Base-by-base conservation (phyloP, 2,797 vertebrate species). In the Jordanella pulchra region DNA sequence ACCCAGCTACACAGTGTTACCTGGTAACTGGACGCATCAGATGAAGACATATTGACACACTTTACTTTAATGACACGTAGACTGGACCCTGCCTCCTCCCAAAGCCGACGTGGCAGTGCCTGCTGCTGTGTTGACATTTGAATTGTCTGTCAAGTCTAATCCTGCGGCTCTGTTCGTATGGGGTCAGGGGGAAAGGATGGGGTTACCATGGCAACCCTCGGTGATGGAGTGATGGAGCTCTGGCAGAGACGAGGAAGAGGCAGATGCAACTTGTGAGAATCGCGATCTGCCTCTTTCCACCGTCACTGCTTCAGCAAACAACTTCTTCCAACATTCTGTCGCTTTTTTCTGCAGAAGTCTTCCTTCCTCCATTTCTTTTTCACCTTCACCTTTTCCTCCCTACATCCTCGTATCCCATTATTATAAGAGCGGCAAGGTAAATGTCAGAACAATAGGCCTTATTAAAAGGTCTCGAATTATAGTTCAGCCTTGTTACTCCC, bases 61-160 rank as follows among this genome's bases (percentile, higher is more conserved):
- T 80, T 77, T 55, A 77, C 66, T 45, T 80, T 65, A 10, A 64
- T 60, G 53, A 44, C 69, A 75, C 67, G 71, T 78, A 78, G 87
- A 77, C 74, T 77, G 83, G 73, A 84, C 70, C 82, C 73, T 23
- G 64, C 65, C 72, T 72, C 76, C 64, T 72, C 74, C 72, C 75
- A 55, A 78, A 83, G 76, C 70, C 78, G 90, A 93, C 89, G 92
- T 94, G 94, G 92, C 93, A 89, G 78, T 13, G 80, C 85, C 85
- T 89, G 79, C 82, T 32, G 89, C 89, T 70, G 82, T 91, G 90
- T 88, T 93, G 93, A 93, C 91, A 92, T 90, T 92, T 90, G 84
- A 91, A 84, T 88, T 87, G 82, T 89, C 89, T 93, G 92, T 85
- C 88, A 90, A 91, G 88, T 83, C 89, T 93, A 91, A 94, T 93